These are phyloP conservation scores for Entomobrya proxima DNA, from an alignment of 2,888 invertebrate species.

Conservation along the genomic window DNA sequence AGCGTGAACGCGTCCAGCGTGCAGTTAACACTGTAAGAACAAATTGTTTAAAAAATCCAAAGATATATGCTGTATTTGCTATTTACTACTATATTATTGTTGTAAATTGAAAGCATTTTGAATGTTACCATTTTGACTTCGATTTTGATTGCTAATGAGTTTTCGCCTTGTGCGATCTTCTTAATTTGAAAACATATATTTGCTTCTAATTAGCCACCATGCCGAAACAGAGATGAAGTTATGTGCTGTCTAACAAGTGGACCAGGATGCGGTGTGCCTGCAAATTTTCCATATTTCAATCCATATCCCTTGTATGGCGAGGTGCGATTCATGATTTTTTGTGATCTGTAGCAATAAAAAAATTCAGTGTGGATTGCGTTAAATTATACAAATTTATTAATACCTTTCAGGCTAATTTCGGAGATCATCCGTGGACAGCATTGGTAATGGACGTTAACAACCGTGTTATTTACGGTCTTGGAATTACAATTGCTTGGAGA, in stretches of 20 bases:
- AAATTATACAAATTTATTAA: not conserved
- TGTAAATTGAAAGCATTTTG: no score
- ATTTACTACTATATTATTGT: no score
- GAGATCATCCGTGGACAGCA: conserved; percentile 75
- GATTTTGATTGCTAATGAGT: no score
- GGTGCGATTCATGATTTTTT: conserved; percentile 53
- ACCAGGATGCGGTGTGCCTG: conserved; percentile 74
- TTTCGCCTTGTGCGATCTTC: no score
- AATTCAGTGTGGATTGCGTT: not conserved
- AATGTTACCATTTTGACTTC: no score
- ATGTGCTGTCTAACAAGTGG: conserved; percentile 74
- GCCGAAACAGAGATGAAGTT: conserved; percentile 72
- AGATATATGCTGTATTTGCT: no score
- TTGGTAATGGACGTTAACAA: conserved; percentile 74
- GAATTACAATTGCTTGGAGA: conserved; percentile 73
- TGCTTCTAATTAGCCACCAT: no score
- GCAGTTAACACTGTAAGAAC: conserved; percentile 73
- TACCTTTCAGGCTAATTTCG: conserved; percentile 72
- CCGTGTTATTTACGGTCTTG: conserved; percentile 73
- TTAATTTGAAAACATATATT: not conserved
- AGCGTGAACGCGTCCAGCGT: conserved; percentile 63
- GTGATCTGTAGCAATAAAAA: not conserved
- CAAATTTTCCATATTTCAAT: conserved; percentile 73
- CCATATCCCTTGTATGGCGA: conserved; percentile 75
- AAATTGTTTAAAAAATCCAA: no score